These are phyloP conservation scores for Tetheella fluctuosa DNA, from an alignment of 2,888 invertebrate genomes.

Conservation along the genomic window DNA sequence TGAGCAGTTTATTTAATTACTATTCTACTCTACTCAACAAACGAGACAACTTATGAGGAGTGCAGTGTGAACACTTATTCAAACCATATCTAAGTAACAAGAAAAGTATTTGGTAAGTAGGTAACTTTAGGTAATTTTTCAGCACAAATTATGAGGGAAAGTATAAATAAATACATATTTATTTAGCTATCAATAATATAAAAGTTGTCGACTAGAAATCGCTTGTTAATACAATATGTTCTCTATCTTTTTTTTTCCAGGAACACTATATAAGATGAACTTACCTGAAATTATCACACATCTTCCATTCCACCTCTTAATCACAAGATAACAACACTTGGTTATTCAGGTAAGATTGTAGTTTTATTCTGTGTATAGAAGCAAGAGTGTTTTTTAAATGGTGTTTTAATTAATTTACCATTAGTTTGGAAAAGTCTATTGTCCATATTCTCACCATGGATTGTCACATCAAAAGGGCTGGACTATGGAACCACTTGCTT, in stretches of 20 bases:
- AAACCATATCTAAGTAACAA: neutral
- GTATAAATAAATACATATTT: too few species aligned
- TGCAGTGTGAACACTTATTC: neutral
- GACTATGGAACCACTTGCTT: too few species aligned
- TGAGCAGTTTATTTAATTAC: too few species aligned
- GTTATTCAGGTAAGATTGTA: neutral
- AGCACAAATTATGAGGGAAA: too few species aligned
- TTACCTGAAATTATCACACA: conserved; percentile 42
- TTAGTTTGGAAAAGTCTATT: neutral
- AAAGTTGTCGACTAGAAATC: conserved; percentile 9
- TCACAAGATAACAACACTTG: conserved; percentile 16
- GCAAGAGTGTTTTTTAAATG: neutral
- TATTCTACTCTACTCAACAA: neutral
- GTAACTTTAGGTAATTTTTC: too few species aligned
- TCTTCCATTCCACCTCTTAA: conserved; percentile 28
- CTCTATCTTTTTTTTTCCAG: conserved; percentile 19
- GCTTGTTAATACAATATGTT: conserved; percentile 30
- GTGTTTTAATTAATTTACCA: neutral
- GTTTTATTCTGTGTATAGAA: neutral
- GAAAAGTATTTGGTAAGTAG: neutral
- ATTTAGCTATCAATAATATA: too few species aligned
- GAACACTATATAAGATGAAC: conserved; percentile 45
- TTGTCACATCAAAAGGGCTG: too few species aligned
- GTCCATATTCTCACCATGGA: too few species aligned
- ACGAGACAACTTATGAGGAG: neutral